Evolutionary conservation across 2,888 invertebrate genomes (phyloP), one percentile per base, ranked within the genome.

Genomic region (Noctua janthina): DNA sequence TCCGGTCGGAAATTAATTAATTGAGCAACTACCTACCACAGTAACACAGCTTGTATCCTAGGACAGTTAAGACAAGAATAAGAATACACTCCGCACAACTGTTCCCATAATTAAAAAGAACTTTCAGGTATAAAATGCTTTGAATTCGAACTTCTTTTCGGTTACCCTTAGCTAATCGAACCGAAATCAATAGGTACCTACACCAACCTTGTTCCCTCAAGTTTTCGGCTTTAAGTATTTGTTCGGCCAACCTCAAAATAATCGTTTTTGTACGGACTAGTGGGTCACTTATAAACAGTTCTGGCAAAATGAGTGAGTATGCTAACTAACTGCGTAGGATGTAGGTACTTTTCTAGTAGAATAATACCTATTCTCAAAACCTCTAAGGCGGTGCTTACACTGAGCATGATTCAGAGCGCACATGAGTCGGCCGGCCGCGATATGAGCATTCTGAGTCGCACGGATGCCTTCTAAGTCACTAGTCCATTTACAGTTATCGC

Each of bases 401-500:
- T 49, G 43, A 13, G 66, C 73, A 78, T 92, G 92, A 93, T 85
- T 93, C 92, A 93, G 74, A 75, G 56, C 87, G 82, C 84, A 84
- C 67, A 91, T 92, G 91, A 92, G 89, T 90, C 89, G 90, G 81
- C 90, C 88, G 90, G 83, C 90, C 71, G 66, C 39, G 59, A 74
- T 84, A 85, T 89, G 84, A 90, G 83, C 88, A 83, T 91, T 90
- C 87, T 85, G 82, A 89, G 88, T 79, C 77, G 76, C 54, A 43
- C 56, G 66, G 76, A 62, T 79, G 71, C 78, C 70, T 79, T 79
- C 81, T 71, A 88, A 54, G 69, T 85, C 81, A 78, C 83, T 86
- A 87, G 82, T 83, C 80, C 82, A 85, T 92, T 88, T 93, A 93
- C 93, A 92, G 93, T 93, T 94, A 94, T 76, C 87, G 92, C 88